phyloP scores from a whole-genome alignment of 92 coral and sea anemone genomes.

The Desmophyllum pertusum region DNA sequence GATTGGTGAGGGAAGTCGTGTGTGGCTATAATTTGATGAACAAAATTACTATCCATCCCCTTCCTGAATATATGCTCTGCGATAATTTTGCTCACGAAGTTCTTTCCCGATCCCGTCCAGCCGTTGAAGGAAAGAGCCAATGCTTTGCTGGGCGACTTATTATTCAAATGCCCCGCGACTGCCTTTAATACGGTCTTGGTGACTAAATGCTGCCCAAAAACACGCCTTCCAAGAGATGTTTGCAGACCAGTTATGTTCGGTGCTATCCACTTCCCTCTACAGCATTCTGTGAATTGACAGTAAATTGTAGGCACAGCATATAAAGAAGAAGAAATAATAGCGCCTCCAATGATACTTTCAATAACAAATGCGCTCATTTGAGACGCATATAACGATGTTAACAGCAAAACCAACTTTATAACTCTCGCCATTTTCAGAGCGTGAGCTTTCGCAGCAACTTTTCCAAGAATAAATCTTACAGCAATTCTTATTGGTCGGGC shows the following conservation, averaged over 20 bases:
- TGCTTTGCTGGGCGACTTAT: slow-evolving; percentile 77
- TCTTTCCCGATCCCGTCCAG: slow-evolving; percentile 97
- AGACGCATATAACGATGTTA: neutral
- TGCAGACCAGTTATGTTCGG: slow-evolving; percentile 76
- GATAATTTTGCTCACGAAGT: slow-evolving; percentile 82
- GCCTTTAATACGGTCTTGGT: slow-evolving; percentile 75
- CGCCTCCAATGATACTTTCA: neutral
- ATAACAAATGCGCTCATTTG: neutral
- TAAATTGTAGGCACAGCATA: neutral
- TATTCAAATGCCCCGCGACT: slow-evolving; percentile 76
- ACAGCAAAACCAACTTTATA: neutral
- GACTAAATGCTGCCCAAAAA: slow-evolving; percentile 91
- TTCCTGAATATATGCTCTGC: slow-evolving; percentile 71
- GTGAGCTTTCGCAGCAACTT: neutral
- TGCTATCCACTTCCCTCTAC: slow-evolving; percentile 70
- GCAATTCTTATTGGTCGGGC: neutral
- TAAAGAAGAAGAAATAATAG: neutral
- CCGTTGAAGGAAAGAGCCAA: slow-evolving; percentile 92
- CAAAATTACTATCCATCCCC: slow-evolving; percentile 82
- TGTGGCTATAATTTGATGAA: slow-evolving; percentile 83
- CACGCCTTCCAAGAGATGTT: slow-evolving; percentile 58
- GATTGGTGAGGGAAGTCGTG: slow-evolving; percentile 82
- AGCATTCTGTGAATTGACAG: slow-evolving; percentile 78
- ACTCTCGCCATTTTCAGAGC: neutral
- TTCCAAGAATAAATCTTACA: neutral